Evolutionary conservation across 2,888 invertebrate species (phyloP).

Genomic region (Melieria omissa): DNA sequence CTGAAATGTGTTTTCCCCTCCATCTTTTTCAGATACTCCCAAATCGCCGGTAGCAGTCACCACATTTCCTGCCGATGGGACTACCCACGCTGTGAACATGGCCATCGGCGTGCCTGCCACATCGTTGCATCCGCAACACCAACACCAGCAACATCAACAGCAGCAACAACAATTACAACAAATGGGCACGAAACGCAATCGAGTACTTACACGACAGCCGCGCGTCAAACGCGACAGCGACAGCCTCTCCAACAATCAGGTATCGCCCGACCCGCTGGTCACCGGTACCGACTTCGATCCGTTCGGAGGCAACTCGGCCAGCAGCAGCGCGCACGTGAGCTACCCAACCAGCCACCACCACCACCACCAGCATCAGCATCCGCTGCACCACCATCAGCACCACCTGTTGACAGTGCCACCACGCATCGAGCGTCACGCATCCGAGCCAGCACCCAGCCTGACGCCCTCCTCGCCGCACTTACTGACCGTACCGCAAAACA

Average conservation of each 20-base stretch:
- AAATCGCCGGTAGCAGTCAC: conserved; percentile 32
- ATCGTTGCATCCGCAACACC: conserved; percentile 44
- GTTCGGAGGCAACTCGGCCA: conserved; percentile 51
- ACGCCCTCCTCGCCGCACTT: conserved; percentile 70
- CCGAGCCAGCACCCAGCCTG: conserved; percentile 71
- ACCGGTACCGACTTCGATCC: conserved; percentile 60
- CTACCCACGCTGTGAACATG: conserved; percentile 27
- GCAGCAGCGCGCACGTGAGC: conserved; percentile 41
- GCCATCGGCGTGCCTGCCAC: conserved; percentile 37
- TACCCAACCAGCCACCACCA: conserved; percentile 37
- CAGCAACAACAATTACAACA: conserved; percentile 43
- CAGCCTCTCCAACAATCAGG: conserved; percentile 61
- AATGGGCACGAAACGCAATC: conserved; percentile 73
- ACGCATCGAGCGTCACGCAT: conserved; percentile 71
- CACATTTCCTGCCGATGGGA: conserved; percentile 14
- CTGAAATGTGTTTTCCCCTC: neutral
- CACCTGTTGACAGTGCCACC: conserved; percentile 68
- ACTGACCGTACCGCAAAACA: conserved; percentile 70
- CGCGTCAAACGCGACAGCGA: conserved; percentile 75
- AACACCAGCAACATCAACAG: conserved; percentile 47
- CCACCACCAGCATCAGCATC: conserved; percentile 48
- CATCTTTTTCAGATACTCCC: conserved; percentile 47
- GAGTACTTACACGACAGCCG: conserved; percentile 75
- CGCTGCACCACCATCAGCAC: conserved; percentile 48
- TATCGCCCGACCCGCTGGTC: conserved; percentile 57